Conservation (phyloP, 1,140 invertebrate genomes). For the Heliconius nattereri region DNA sequence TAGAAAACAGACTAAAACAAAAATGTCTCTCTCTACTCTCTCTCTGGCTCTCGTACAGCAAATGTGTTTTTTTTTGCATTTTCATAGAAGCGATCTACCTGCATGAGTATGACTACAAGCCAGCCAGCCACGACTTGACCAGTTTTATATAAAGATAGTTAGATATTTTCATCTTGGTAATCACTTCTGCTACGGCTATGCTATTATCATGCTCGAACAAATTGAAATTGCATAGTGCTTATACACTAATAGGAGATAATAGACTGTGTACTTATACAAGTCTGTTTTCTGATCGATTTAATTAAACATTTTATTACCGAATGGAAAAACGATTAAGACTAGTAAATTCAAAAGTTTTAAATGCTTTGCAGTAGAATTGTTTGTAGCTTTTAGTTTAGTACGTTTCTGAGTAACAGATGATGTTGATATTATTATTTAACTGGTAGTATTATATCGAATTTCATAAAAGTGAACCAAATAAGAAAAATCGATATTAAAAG, state of each 20-base stretch:
- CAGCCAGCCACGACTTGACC: too few species aligned
- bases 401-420: background rate
- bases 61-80: too few species aligned
- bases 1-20: too few species aligned
- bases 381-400: background rate
- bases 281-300: background rate
- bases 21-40: too few species aligned
- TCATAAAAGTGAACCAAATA: too few species aligned
- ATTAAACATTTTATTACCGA: background rate
- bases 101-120: too few species aligned
- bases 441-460: too few species aligned
- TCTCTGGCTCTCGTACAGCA: too few species aligned
- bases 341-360: background rate
- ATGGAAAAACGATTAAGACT: background rate
- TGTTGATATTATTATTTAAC: too few species aligned
- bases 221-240: background rate
- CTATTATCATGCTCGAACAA: background rate
- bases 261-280: background rate
- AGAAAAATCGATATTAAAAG: too few species aligned
- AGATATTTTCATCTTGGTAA: background rate
- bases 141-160: background rate
- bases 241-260: background rate
- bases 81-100: too few species aligned
- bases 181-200: background rate
- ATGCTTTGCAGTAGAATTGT: background rate